Percentiles rank a stretch among this genome's conserved stretches.
These are phyloP conservation scores for Hipparchia semele DNA, from an alignment of 2,888 invertebrate species.

Conservation along the genomic window DNA sequence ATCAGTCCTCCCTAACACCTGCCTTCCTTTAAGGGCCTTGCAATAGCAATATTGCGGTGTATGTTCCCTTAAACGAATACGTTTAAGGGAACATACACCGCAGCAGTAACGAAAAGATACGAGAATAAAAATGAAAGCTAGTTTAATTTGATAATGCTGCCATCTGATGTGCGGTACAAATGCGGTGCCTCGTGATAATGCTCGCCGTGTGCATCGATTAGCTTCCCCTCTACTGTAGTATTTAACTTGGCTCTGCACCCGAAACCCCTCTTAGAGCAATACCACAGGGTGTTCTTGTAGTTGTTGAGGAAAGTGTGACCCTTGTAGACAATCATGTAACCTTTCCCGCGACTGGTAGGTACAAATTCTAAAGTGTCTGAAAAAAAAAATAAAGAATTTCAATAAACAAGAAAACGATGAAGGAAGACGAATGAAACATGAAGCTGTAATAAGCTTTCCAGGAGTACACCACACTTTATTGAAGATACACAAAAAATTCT, in stretches of 20 bases:
- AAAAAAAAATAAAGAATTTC: background rate
- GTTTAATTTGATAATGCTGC: conserved; percentile 12
- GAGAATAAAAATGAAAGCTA: background rate
- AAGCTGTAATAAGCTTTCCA: no score
- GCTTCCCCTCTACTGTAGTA: conserved; percentile 25
- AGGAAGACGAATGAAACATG: background rate
- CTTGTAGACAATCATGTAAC: conserved; percentile 26
- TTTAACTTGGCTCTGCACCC: conserved; percentile 28
- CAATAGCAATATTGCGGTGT: no score
- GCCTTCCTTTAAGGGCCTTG: no score
- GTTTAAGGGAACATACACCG: no score
- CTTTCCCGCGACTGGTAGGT: conserved; percentile 25
- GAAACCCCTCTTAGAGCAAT: conserved; percentile 35
- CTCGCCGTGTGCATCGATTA: conserved; percentile 37
- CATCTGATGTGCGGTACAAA: conserved; percentile 23
- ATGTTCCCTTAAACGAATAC: no score
- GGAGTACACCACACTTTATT: background rate
- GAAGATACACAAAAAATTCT: background rate
- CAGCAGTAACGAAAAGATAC: no score
- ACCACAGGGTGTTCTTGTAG: conserved; percentile 47
- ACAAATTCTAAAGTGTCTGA: conserved; percentile 37
- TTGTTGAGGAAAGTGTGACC: conserved; percentile 44
- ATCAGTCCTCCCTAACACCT: no score
- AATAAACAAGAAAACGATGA: background rate
- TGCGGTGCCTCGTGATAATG: conserved; percentile 43